Conservation (phyloP, 35 echinoderm and acorn worm species). For the Heliocidaris tuberculata region DNA sequence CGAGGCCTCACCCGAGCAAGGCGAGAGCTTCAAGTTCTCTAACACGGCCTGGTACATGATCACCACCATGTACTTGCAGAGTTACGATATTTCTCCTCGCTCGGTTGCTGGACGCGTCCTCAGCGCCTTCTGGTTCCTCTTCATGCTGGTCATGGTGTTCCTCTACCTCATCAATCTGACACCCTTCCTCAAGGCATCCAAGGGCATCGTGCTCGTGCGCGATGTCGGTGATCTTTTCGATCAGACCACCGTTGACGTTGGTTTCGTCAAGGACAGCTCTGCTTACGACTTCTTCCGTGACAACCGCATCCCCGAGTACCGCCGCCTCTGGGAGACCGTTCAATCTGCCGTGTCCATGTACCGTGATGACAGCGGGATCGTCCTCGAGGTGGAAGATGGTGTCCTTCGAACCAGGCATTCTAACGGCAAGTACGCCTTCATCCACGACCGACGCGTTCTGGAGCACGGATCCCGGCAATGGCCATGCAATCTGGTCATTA, state of each 20-base stretch:
- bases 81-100: constrained; percentile 85
- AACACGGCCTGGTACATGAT: constrained; percentile 86
- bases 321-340: constrained; percentile 87
- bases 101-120: constrained; percentile 75
- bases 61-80: constrained; percentile 79
- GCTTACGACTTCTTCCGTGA: constrained; percentile 93
- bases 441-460: constrained; percentile 72
- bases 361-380: constrained; percentile 79
- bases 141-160: constrained; percentile 89
- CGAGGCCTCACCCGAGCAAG: constrained; percentile 65
- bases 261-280: constrained; percentile 80
- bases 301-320: constrained; percentile 69
- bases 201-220: constrained; percentile 65
- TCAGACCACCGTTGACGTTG: constrained; percentile 87
- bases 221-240: constrained; percentile 77
- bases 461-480: constrained; percentile 60
- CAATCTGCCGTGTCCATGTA: constrained; percentile 81
- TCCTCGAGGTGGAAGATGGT: constrained; percentile 72
- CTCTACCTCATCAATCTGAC: constrained; percentile 85
- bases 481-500: constrained; percentile 86
- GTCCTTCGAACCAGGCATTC: constrained; percentile 72
- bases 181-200: constrained; percentile 82
- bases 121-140: constrained; percentile 90
- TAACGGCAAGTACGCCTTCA: constrained; percentile 91
- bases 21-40: constrained; percentile 70